Percentiles rank a stretch among this genome's conserved stretches.
Conservation (phyloP, 1,140 invertebrate genomes). For the Lineus longissimus region DNA sequence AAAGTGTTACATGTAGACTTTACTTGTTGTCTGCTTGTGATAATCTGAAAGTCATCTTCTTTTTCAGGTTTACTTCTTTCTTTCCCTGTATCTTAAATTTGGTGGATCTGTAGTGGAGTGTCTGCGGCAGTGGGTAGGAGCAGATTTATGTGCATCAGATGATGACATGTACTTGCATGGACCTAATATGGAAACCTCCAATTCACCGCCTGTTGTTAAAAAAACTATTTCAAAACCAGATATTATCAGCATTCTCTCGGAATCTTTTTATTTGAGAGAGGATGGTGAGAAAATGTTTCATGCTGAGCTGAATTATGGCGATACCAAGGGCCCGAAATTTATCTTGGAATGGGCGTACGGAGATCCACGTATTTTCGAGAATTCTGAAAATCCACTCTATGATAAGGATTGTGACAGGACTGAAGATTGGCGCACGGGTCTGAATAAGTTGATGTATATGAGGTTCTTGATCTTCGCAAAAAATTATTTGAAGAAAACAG, state of each 20-base stretch:
- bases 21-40: background rate
- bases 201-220: constrained; percentile 14
- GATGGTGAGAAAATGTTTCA: constrained; percentile 30
- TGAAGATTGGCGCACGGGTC: background rate
- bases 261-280: constrained; percentile 27
- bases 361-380: constrained; percentile 31
- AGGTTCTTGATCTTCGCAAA: background rate
- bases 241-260: constrained; percentile 11
- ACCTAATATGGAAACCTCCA: constrained; percentile 3
- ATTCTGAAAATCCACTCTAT: constrained; percentile 33
- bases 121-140: constrained; percentile 32
- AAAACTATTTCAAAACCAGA: constrained; percentile 12
- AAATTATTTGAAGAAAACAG: background rate
- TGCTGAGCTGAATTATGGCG: constrained; percentile 27
- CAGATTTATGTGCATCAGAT: constrained; percentile 19
- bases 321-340: constrained; percentile 19
- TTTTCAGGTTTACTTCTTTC: constrained; percentile 34
- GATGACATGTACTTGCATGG: constrained; percentile 33
- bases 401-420: background rate
- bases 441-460: background rate
- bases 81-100: constrained; percentile 38
- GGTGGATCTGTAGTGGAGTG: constrained; percentile 35
- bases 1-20: too few species aligned
- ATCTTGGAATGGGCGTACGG: constrained; percentile 27
- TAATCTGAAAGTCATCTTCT: background rate